A percentile compares a stretch with the other conserved stretches of the same genome.
Evolutionary conservation across 2,113 vertebrate species (phyloP).

Genomic region (Nesoenas mayeri): DNA sequence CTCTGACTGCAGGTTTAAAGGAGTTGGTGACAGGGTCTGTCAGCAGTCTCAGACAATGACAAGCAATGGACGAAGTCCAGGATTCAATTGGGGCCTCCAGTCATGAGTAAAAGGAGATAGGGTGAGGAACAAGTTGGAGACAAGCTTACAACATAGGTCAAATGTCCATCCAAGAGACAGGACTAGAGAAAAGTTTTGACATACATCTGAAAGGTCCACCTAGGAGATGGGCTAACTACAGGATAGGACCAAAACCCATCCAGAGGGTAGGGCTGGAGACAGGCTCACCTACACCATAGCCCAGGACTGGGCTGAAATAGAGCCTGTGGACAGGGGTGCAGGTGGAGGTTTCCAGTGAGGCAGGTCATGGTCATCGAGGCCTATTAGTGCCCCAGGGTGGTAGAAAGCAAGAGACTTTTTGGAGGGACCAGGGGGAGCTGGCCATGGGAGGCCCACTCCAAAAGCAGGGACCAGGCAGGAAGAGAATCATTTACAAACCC

Average conservation of each 20-base stretch:
- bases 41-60: background rate
- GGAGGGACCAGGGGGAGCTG: background rate
- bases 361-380: background rate
- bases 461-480: background rate
- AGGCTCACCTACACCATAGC: background rate
- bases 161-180: background rate
- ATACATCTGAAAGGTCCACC: background rate
- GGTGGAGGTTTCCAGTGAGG: background rate
- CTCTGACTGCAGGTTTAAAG: background rate
- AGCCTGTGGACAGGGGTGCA: background rate
- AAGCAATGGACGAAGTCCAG: background rate
- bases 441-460: background rate
- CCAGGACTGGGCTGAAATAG: background rate
- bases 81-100: background rate
- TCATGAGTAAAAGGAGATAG: background rate
- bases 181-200: background rate
- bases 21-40: background rate
- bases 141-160: background rate
- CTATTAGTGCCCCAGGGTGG: background rate
- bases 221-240: background rate
- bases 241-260: background rate
- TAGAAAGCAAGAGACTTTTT: background rate
- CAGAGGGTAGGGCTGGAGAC: background rate
- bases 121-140: background rate
- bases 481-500: background rate